These are phyloP conservation scores for Trididemnum nubilum DNA, from an alignment of 23 tunicate species.

Conservation along the genomic window DNA sequence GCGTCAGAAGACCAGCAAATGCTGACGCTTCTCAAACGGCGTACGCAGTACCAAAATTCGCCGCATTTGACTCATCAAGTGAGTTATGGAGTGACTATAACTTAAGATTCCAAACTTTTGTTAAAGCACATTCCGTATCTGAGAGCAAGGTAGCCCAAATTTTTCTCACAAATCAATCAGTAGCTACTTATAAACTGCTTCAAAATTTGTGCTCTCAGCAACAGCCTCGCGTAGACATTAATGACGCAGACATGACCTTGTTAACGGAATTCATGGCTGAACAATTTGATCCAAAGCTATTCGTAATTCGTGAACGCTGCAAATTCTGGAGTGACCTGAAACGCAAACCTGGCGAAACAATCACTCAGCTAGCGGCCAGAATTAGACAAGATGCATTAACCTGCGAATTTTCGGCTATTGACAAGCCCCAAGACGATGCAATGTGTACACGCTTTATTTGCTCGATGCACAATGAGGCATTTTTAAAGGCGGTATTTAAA, in stretches of 20 bases:
- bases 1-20: no score
- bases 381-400: conserved; percentile 49
- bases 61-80: conserved; percentile 28
- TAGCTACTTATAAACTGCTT: not conserved
- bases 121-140: conserved; percentile 32
- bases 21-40: not conserved
- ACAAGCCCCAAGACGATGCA: conserved; percentile 43
- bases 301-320: conserved; percentile 37
- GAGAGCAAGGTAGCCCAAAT: conserved; percentile 23
- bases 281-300: conserved; percentile 40
- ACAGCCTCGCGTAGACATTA: conserved; percentile 9
- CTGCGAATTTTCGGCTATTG: conserved; percentile 32
- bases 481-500: conserved; percentile 44
- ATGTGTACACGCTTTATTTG: conserved; percentile 49
- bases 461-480: conserved; percentile 37
- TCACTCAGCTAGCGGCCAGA: conserved; percentile 40
- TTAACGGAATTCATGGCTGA: conserved; percentile 21
- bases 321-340: conserved; percentile 48
- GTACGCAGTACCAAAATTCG: conserved; percentile 5
- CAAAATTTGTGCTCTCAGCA: conserved; percentile 10
- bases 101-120: conserved; percentile 22
- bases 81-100: conserved; percentile 39
- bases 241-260: not conserved
- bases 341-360: conserved; percentile 30
- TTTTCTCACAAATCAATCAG: conserved; percentile 32